A percentile compares a stretch with the other conserved stretches of the same genome.
Conservation (phyloP, 1,140 invertebrate genomes). For the Proales similis region DNA sequence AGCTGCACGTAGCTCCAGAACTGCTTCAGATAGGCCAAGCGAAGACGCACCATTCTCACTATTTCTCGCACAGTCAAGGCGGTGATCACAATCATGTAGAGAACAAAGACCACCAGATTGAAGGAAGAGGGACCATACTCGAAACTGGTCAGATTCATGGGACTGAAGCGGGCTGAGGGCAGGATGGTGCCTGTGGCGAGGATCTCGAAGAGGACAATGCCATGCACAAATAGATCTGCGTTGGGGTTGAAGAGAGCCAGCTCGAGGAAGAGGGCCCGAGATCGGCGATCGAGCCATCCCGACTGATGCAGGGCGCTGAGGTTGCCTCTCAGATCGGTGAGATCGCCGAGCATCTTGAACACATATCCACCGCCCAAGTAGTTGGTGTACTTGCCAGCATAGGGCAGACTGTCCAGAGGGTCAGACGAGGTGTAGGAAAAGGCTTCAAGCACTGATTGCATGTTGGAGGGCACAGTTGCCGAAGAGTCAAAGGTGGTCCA, state of each 20-base stretch:
- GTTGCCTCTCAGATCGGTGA: constrained; percentile 43
- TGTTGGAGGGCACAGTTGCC: background rate
- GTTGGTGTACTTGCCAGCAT: constrained; percentile 51
- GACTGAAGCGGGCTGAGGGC: constrained; percentile 56
- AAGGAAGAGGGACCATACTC: constrained; percentile 45
- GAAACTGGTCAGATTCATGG: constrained; percentile 42
- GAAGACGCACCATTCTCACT: constrained; percentile 42
- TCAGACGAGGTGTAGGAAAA: constrained; percentile 40
- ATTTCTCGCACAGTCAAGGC: constrained; percentile 55
- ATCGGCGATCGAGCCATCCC: constrained; percentile 57
- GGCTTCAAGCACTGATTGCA: background rate
- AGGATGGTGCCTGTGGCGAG: constrained; percentile 55
- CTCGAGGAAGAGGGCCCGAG: constrained; percentile 58
- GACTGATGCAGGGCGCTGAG: constrained; percentile 48
- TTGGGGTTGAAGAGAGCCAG: constrained; percentile 60
- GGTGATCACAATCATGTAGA: constrained; percentile 53
- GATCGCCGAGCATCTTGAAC: constrained; percentile 52
- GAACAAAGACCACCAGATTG: constrained; percentile 49
- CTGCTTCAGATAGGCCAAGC: constrained; percentile 47
- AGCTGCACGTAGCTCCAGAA: constrained; percentile 55
- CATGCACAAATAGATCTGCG: constrained; percentile 55
- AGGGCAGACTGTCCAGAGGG: constrained; percentile 53
- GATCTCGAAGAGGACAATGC: constrained; percentile 56
- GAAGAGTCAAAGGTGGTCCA: background rate
- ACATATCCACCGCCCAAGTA: constrained; percentile 60